Evolutionary conservation across 2,888 invertebrate genomes (phyloP).

Genomic region (Alloplasta piceator): DNA sequence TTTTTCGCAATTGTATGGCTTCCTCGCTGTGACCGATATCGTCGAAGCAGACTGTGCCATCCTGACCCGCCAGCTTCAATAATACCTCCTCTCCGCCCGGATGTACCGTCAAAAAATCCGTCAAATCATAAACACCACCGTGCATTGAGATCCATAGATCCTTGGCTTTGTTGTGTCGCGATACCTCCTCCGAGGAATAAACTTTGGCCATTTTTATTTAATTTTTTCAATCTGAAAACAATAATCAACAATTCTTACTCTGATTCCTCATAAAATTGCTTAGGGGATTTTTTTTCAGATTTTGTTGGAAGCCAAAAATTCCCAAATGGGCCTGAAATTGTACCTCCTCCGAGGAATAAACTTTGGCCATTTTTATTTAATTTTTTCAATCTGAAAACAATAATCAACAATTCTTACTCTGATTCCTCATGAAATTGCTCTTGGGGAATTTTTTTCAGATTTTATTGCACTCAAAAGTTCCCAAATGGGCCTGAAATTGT

Average conservation of each 20-base stretch:
- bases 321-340: too few species aligned
- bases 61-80: constrained; percentile 85
- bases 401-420: too few species aligned
- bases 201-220: constrained; percentile 65
- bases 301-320: too few species aligned
- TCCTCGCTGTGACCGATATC: constrained; percentile 89
- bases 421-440: too few species aligned
- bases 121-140: constrained; percentile 86
- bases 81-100: constrained; percentile 87
- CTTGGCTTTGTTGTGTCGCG: constrained; percentile 82
- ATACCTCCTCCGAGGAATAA: constrained; percentile 83
- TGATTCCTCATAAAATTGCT: too few species aligned
- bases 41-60: constrained; percentile 87
- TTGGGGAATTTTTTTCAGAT: too few species aligned
- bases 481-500: too few species aligned
- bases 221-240: background rate
- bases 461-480: too few species aligned
- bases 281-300: too few species aligned
- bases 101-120: constrained; percentile 85
- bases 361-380: constrained; percentile 64
- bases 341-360: constrained; percentile 83
- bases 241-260: background rate
- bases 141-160: constrained; percentile 85
- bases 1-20: constrained; percentile 86
- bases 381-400: constrained; percentile 1